phyloP scores from a whole-genome alignment of 2,113 vertebrate genomes.

The Gymnogyps californianus region DNA sequence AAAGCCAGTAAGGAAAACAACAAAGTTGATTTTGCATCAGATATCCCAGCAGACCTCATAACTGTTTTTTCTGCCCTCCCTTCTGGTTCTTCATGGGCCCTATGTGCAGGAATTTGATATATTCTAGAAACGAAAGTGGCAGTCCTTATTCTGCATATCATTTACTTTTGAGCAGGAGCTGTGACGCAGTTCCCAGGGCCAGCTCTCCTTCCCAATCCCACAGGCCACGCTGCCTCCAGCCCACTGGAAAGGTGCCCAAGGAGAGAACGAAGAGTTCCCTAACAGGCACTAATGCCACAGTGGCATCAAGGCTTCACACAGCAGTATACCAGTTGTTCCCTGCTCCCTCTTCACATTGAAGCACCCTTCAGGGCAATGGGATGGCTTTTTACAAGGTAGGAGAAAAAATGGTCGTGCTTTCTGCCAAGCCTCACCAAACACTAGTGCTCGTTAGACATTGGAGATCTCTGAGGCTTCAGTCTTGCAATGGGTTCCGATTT shows the following conservation, averaged over 20 bases:
- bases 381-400: not conserved
- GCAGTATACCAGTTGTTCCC: not conserved
- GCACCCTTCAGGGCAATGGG: not conserved
- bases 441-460: rapidly evolving
- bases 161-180: not conserved
- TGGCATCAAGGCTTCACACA: not conserved
- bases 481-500: rapidly evolving
- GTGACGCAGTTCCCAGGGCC: not conserved
- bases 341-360: not conserved
- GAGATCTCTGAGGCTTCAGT: not conserved
- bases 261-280: not conserved
- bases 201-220: not conserved
- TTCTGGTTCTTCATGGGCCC: constrained; percentile 54
- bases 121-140: constrained; percentile 55
- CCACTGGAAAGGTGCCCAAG: not conserved
- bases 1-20: constrained; percentile 71
- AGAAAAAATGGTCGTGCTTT: not conserved
- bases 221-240: not conserved
- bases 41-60: constrained; percentile 57
- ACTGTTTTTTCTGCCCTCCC: constrained; percentile 57
- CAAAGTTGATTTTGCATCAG: constrained; percentile 67
- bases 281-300: not conserved
- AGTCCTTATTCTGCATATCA: not conserved
- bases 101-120: constrained; percentile 47
- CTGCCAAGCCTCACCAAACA: not conserved